Conservation (phyloP, 92 coral and sea anemone species). For the Zoanthus sansibaricus region DNA sequence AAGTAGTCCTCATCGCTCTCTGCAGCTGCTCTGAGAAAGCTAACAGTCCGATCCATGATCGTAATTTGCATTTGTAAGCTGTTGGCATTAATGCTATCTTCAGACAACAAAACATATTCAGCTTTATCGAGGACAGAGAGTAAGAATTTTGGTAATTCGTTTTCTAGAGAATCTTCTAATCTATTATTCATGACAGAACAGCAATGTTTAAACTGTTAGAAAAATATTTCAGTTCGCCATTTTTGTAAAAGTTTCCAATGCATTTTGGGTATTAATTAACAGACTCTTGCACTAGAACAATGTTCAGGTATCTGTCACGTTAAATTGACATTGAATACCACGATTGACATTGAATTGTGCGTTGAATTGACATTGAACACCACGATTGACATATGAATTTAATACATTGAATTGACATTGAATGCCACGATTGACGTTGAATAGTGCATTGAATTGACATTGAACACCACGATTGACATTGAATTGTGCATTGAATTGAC, state of each 20-base stretch:
- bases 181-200: not conserved
- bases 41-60: slow-evolving; percentile 51
- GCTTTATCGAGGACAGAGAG: slow-evolving; percentile 45
- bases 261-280: not conserved
- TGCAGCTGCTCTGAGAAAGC: slow-evolving; percentile 33
- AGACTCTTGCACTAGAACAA: not conserved
- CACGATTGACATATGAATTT: not conserved
- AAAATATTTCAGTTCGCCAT: not conserved
- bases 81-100: slow-evolving; percentile 11
- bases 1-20: slow-evolving; percentile 18
- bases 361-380: too few relatives aligned
- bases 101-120: slow-evolving; percentile 3
- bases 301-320: not conserved
- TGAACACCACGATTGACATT: too few relatives aligned
- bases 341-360: too few relatives aligned
- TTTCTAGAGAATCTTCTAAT: slow-evolving; percentile 28
- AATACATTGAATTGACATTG: not conserved
- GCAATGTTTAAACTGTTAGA: not conserved
- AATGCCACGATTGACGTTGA: too few relatives aligned
- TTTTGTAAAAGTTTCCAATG: not conserved
- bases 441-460: too few relatives aligned
- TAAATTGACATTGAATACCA: not conserved
- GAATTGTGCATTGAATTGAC: too few relatives aligned
- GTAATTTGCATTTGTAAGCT: slow-evolving; percentile 7
- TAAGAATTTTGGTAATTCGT: slow-evolving; percentile 52